Conservation (phyloP, 1,140 invertebrate species). For the Steinernema feltiae region DNA sequence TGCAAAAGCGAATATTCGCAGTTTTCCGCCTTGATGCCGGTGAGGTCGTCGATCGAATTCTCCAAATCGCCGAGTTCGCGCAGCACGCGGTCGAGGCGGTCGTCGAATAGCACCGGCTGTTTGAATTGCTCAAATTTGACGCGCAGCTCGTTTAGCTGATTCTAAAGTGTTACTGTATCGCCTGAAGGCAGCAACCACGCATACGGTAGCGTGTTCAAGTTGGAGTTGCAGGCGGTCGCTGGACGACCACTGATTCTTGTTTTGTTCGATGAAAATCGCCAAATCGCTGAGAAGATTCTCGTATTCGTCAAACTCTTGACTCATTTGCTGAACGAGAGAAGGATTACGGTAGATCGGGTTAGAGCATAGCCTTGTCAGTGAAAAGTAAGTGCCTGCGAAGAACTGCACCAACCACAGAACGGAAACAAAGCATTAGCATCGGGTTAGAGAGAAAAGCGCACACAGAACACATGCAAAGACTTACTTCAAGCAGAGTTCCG, state of each 20-base stretch:
- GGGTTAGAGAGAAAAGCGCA: slow-evolving; percentile 15
- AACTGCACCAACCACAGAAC: background rate
- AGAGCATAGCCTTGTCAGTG: background rate
- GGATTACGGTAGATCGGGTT: background rate
- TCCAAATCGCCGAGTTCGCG: slow-evolving; percentile 41
- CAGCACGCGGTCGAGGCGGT: slow-evolving; percentile 41
- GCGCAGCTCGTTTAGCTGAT: slow-evolving; percentile 45
- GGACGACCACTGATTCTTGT: slow-evolving; percentile 42
- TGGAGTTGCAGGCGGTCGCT: slow-evolving; percentile 46
- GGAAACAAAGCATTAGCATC: background rate
- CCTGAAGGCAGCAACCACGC: too few relatives aligned
- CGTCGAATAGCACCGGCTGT: slow-evolving; percentile 46
- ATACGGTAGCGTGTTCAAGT: slow-evolving; percentile 41
- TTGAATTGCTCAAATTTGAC: slow-evolving; percentile 52
- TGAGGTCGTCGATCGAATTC: slow-evolving; percentile 45
- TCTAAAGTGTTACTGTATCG: slow-evolving; percentile 9
- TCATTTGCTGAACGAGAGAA: slow-evolving; percentile 42
- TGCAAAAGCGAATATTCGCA: slow-evolving; percentile 45
- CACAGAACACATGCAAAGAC: slow-evolving; percentile 19
- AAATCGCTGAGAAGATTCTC: slow-evolving; percentile 42
- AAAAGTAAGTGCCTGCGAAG: slow-evolving; percentile 7
- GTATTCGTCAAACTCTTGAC: slow-evolving; percentile 46
- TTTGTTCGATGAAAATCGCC: slow-evolving; percentile 40
- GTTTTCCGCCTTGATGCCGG: slow-evolving; percentile 43
- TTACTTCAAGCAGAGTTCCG: slow-evolving; percentile 44